These are phyloP conservation scores for Tiliqua scincoides DNA, from an alignment of 2,113 vertebrate genomes.

Conservation along the genomic window DNA sequence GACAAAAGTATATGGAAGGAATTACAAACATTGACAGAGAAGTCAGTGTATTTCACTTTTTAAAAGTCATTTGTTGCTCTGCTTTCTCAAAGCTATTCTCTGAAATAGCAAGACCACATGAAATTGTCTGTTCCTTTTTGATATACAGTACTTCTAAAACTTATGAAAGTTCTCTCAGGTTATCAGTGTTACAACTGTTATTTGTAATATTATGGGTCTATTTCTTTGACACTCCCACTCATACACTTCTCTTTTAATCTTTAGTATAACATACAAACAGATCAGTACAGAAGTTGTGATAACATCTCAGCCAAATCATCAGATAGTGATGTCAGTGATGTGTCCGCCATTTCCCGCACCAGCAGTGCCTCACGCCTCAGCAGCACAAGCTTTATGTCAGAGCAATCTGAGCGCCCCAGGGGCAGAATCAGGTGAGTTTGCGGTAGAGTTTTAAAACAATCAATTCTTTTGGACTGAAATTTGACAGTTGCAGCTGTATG, in stretches of 20 bases:
- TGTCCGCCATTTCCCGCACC: constrained; percentile 93
- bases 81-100: neutral
- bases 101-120: neutral
- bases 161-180: constrained; percentile 14
- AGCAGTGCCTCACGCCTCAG: constrained; percentile 98
- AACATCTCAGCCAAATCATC: constrained; percentile 95
- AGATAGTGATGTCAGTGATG: constrained; percentile 97
- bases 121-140: neutral
- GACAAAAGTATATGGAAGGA: neutral
- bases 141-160: neutral
- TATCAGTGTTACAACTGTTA: neutral
- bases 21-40: neutral
- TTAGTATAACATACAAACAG: constrained; percentile 89
- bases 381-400: constrained; percentile 98
- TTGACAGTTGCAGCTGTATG: neutral
- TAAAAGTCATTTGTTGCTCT: neutral
- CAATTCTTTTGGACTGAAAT: neutral
- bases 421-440: constrained; percentile 91
- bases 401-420: constrained; percentile 93
- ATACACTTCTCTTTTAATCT: constrained; percentile 77
- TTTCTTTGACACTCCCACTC: constrained; percentile 44
- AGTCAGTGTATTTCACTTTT: neutral
- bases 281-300: constrained; percentile 93
- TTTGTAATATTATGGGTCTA: constrained; percentile 13
- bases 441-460: constrained; percentile 17